Conservation (phyloP, 2,797 vertebrate genomes). For the Poeciliopsis infans region DNA sequence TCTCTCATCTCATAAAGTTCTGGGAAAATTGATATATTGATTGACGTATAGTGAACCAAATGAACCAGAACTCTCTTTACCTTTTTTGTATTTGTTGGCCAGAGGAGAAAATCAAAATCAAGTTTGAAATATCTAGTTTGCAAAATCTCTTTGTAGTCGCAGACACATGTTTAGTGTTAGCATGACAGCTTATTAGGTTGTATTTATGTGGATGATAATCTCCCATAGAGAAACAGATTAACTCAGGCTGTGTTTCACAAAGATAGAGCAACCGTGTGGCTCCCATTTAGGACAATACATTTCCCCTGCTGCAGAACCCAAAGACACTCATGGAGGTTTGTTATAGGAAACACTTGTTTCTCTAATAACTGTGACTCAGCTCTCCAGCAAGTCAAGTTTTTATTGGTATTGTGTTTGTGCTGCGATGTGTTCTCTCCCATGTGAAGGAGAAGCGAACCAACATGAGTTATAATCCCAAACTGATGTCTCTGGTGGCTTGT, state of each 20-base stretch:
- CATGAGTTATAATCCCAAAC: conserved; percentile 21
- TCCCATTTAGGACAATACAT: not conserved
- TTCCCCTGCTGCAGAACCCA: conserved; percentile 15
- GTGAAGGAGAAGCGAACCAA: conserved; percentile 5
- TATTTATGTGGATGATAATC: conserved; percentile 61
- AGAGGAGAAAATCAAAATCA: not conserved
- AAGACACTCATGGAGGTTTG: not conserved
- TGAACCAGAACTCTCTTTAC: not conserved
- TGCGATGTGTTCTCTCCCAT: not conserved
- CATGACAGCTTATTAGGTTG: conserved; percentile 50
- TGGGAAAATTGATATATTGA: not conserved
- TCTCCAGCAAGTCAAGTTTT: conserved; percentile 17
- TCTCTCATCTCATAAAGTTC: not conserved
- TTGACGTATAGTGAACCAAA: not conserved
- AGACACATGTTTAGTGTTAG: conserved; percentile 57
- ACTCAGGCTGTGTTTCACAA: conserved; percentile 2
- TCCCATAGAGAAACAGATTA: conserved; percentile 35
- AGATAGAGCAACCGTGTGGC: conserved; percentile 1
- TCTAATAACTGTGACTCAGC: conserved; percentile 22
- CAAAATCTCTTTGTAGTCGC: conserved; percentile 13
- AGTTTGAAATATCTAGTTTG: not conserved
- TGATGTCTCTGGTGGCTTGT: conserved; percentile 15
- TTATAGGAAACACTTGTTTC: conserved; percentile 4
- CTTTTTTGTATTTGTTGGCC: not conserved
- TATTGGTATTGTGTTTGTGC: conserved; percentile 29